Evolutionary conservation across 2,797 vertebrate genomes (phyloP).

Genomic region (Lepus oiostolus): DNA sequence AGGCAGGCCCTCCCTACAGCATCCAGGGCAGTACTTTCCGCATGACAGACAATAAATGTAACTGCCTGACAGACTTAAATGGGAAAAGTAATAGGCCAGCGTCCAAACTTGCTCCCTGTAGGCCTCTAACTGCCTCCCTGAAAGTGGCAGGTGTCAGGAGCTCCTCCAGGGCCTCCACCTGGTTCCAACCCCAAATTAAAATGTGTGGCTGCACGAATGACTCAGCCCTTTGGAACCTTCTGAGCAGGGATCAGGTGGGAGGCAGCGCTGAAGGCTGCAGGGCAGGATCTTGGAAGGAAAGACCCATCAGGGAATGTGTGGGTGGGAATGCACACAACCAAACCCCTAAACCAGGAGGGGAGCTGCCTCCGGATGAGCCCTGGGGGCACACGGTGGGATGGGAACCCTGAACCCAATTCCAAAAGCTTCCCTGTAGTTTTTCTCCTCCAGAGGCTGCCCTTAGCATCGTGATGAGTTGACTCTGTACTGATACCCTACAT

Average conservation of each 20-base stretch:
- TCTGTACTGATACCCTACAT: background rate
- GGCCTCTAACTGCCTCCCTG: slow-evolving; percentile 33
- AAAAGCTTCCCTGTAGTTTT: background rate
- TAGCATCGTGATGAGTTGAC: background rate
- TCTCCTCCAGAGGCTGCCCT: background rate
- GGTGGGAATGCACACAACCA: background rate
- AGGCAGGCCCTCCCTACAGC: background rate
- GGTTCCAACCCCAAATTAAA: slow-evolving; percentile 57
- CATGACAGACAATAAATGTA: slow-evolving; percentile 30
- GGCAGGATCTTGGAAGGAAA: background rate
- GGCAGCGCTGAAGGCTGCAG: background rate
- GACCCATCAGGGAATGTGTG: background rate
- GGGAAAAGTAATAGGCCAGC: slow-evolving; percentile 34
- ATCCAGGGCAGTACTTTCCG: background rate
- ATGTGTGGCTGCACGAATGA: background rate
- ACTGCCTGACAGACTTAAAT: slow-evolving; percentile 26
- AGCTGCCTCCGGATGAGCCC: too few relatives aligned
- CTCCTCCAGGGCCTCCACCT: background rate
- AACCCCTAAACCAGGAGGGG: background rate
- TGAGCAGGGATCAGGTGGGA: background rate
- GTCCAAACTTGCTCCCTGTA: background rate
- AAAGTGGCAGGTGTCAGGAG: background rate
- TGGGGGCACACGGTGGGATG: background rate
- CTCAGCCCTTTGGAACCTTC: background rate
- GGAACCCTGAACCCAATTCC: too few relatives aligned